Percentiles rank a stretch among this genome's conserved stretches.
phyloP scores from a whole-genome alignment of 1,140 invertebrate genomes.

The Mizuhopecten yessoensis region DNA sequence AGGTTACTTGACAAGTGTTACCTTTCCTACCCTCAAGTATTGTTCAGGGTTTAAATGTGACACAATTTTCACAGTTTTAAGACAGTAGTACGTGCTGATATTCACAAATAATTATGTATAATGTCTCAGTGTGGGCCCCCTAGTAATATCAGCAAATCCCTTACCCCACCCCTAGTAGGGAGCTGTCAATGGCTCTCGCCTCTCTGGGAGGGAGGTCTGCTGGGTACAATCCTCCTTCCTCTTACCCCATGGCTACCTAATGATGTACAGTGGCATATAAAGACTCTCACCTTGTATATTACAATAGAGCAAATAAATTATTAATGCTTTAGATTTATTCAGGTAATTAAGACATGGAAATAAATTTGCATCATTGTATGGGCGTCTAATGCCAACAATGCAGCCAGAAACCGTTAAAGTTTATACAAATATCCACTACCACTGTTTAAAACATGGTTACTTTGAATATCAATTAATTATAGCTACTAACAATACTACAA shows the following conservation, averaged over 20 bases:
- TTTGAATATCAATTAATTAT: constrained; percentile 36
- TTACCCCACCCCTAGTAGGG: not conserved
- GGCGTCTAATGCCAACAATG: not conserved
- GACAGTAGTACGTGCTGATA: constrained; percentile 22
- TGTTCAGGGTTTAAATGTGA: constrained; percentile 32
- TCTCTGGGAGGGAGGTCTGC: constrained; percentile 15
- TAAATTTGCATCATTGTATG: not conserved
- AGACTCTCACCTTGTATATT: not conserved
- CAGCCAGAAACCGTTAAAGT: not conserved
- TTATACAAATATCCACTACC: not conserved
- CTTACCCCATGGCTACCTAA: not conserved
- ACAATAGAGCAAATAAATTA: not conserved
- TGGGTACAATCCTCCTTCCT: not conserved
- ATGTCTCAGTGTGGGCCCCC: not conserved
- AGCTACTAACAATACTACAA: not conserved
- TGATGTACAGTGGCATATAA: not conserved
- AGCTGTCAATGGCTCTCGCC: not conserved
- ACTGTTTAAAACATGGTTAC: not conserved
- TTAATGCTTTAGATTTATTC: not conserved
- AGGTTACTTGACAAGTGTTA: not conserved
- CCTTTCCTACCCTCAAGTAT: not conserved
- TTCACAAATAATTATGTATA: not conserved
- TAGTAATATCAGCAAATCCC: not conserved
- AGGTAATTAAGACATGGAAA: not conserved
- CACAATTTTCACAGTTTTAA: constrained; percentile 33